Evolutionary conservation across 2,797 vertebrate species (phyloP).

Genomic region (Anguilla pacifica): DNA sequence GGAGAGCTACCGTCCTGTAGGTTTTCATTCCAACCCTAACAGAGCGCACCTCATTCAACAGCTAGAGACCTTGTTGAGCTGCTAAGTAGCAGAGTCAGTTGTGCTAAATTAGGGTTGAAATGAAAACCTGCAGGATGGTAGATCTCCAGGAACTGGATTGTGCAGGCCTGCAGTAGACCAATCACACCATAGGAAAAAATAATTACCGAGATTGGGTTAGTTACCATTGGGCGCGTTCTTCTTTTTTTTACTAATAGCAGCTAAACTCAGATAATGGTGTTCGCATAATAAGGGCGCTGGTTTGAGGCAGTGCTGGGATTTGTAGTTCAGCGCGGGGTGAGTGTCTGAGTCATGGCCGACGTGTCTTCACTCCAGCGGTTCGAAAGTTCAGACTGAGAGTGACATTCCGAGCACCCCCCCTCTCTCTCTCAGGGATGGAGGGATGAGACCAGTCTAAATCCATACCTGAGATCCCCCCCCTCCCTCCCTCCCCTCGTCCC

Average conservation of each 20-base stretch:
- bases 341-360: not conserved
- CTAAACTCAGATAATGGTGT: not conserved
- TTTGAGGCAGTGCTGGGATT: not conserved
- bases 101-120: too few relatives aligned
- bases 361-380: not conserved
- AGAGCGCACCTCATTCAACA: too few relatives aligned
- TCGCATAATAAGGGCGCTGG: not conserved
- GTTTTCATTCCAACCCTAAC: too few relatives aligned
- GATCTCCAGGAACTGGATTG: too few relatives aligned
- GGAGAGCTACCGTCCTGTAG: too few relatives aligned
- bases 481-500: not conserved
- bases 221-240: not conserved
- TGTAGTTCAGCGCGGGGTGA: not conserved
- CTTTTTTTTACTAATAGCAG: not conserved
- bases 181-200: not conserved
- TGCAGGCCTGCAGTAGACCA: too few relatives aligned
- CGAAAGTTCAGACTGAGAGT: not conserved
- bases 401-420: not conserved
- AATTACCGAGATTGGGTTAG: not conserved
- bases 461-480: conserved; percentile 1
- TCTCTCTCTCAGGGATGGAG: not conserved
- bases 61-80: too few relatives aligned
- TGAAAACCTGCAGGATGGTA: too few relatives aligned
- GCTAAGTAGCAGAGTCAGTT: too few relatives aligned
- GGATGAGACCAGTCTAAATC: not conserved